Base-by-base conservation (phyloP, 2,888 invertebrate species). In the Pollenia angustigena region DNA sequence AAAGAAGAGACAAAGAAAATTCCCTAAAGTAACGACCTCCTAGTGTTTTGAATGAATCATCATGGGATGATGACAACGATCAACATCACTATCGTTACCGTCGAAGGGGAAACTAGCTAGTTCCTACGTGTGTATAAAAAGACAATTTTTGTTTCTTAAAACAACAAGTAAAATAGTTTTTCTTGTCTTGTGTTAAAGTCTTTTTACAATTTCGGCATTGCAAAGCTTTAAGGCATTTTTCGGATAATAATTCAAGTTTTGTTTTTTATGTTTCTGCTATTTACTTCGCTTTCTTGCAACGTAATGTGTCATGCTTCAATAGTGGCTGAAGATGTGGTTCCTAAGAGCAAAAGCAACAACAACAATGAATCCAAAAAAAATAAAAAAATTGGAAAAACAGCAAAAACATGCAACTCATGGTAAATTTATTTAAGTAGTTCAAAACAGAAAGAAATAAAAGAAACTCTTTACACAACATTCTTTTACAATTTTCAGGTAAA, bases 21-120 rank as follows among this genome's bases (percentile, higher is more conserved):
- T 71, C 71, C 64, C 52, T 71, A 54, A 78, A 79, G 78, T 79
- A 84, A 84, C 84, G 87, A 87, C 87, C 87, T 87, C 87, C 87
- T 81, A 56, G 87, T 78, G 76, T 40, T 62, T 81, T 14, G 52
- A 68, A 85, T 85, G 84, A 85, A 85, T 85, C 84, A 85, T 85
- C 52, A 54, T 4, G 18, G 56, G 48, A 81, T 76, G 54, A 54
- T 44, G 54, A 72, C 32, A 32, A 62, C 48, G 60, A 71, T 46
- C 52, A 76, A 68, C 75, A 58, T 50, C 16, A 48, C 9, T 23
- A 71, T 50, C 50, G 42, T 18, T 18, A 50, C 8, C n/a, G 12
- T 16, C 42, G 44, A 50, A 50, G 62, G 62, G 50, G 32, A 71
- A 62, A 71, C 60, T 71, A 54, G 52, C 9, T 48, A 23, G 50